Percentiles rank a stretch among this genome's conserved stretches.
Evolutionary conservation across 2,113 vertebrate species (phyloP).

Genomic region (Indri indri): DNA sequence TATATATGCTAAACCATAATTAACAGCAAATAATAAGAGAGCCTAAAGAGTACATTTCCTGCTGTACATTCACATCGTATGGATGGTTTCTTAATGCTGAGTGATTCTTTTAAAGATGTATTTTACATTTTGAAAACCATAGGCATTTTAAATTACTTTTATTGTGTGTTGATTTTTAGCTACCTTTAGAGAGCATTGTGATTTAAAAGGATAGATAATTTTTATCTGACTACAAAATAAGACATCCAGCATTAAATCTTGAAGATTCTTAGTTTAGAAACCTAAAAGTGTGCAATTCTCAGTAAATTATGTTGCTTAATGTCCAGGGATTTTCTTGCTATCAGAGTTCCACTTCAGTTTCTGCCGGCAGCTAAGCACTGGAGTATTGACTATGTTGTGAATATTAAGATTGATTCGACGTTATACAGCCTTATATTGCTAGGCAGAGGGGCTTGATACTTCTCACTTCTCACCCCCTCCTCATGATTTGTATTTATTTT

Average conservation of each 20-base stretch:
- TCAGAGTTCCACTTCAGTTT: constrained; percentile 82
- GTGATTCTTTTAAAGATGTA: constrained; percentile 38
- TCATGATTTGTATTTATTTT: constrained; percentile 52
- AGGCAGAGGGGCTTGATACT: constrained; percentile 74
- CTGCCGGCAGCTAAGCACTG: constrained; percentile 82
- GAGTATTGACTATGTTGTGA: constrained; percentile 82
- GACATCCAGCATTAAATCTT: constrained; percentile 63
- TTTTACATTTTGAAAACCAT: constrained; percentile 4
- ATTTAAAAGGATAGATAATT: constrained; percentile 67
- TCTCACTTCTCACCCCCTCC: not conserved
- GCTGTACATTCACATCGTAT: constrained; percentile 14
- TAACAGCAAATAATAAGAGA: constrained; percentile 37
- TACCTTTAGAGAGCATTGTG: not conserved
- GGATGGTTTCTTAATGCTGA: constrained; percentile 45
- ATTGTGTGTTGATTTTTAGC: constrained; percentile 52
- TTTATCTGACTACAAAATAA: constrained; percentile 47
- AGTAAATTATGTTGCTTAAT: constrained; percentile 74
- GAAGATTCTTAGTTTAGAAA: constrained; percentile 70
- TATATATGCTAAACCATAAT: constrained; percentile 23
- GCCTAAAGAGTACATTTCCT: constrained; percentile 20
- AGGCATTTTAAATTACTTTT: constrained; percentile 59
- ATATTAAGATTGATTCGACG: constrained; percentile 85
- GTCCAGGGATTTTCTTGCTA: constrained; percentile 78
- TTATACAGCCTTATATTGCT: constrained; percentile 79
- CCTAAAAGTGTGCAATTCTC: constrained; percentile 61